Evolutionary conservation across 2,113 vertebrate species (phyloP).

Genomic region (Theristicus caerulescens): DNA sequence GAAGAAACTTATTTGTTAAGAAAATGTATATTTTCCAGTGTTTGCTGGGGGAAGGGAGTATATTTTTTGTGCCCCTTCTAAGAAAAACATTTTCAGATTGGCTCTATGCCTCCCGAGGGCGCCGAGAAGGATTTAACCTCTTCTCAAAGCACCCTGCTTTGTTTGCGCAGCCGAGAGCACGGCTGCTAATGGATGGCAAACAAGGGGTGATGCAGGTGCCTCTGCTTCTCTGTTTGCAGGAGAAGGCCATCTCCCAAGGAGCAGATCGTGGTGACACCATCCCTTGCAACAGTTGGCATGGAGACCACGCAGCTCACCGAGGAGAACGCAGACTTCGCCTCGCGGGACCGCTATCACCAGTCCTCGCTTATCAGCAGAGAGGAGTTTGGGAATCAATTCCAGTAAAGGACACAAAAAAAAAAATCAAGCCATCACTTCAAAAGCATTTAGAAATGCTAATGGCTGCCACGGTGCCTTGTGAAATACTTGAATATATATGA

Average conservation of each 20-base stretch:
- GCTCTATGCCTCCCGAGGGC: neutral
- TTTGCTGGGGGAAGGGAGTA: neutral
- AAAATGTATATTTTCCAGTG: neutral
- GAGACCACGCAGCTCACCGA: constrained; percentile 91
- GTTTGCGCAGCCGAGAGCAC: neutral
- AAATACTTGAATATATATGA: constrained; percentile 16
- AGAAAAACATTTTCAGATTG: neutral
- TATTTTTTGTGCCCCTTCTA: neutral
- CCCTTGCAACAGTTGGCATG: constrained; percentile 83
- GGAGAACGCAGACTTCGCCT: constrained; percentile 93
- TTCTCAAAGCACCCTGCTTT: neutral
- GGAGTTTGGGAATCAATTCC: constrained; percentile 74
- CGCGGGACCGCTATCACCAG: constrained; percentile 88
- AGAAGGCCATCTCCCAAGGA: constrained; percentile 69
- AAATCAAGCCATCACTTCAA: neutral
- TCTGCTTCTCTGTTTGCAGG: constrained; percentile 64
- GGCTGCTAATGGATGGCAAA: neutral
- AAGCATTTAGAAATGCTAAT: neutral
- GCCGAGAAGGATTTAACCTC: neutral
- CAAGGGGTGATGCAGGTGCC: neutral
- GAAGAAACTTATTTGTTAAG: neutral
- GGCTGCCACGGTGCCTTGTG: neutral
- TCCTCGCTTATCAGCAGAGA: constrained; percentile 81
- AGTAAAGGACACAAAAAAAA: constrained; percentile 40
- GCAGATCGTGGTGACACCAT: constrained; percentile 87